Evolutionary conservation across 2,888 invertebrate species (phyloP), one percentile per base, ranked within the genome.

Genomic region (Galerucella calmariensis): DNA sequence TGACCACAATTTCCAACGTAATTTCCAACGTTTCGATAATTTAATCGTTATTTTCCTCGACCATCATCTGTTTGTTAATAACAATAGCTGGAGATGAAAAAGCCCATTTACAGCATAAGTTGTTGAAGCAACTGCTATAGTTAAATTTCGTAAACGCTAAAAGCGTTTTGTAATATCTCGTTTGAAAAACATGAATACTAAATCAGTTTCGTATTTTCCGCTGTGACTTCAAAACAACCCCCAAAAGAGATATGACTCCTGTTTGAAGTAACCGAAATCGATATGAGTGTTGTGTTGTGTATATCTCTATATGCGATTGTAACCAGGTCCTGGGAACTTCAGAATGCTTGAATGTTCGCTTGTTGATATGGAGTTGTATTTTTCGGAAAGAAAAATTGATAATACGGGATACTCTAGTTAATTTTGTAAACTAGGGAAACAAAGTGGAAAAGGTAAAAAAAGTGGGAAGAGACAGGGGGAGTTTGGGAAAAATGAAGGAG

Each of bases 161-260:
- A 72, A 72, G 72, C 72, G 72, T 72, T 72, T 59, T 67, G 72
- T 72, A 72, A 66, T 72, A 72, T 72, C 46, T 27, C 72, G 72
- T 48, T 48, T 72, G 72, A 72, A 72, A 72, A 72, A 72, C 72
- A 72, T 67, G 72, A 59, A 72, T 72, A 72, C 61, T 58, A 72
- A 72, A 72, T 72, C 72, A 72, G 72, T 59, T 67, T 59, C 66
- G 72, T 72, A 66, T 67, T 72, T 72, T 72, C 72, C 72, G 66
- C 59, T 66, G 72, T 72, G 72, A 72, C 66, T 72, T 67, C 66
- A 72, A 72, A 72, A 72, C 72, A 72, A 72, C 72, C 72, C 72
- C 72, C 72, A 72, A 67, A 72, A 72, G 72, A 72, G 72, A 72
- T 72, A 72, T 72, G 72, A 72, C 72, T 72, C 72, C 66, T 72